phyloP scores from a whole-genome alignment of 2,888 invertebrate genomes.

The Merodon equestris region DNA sequence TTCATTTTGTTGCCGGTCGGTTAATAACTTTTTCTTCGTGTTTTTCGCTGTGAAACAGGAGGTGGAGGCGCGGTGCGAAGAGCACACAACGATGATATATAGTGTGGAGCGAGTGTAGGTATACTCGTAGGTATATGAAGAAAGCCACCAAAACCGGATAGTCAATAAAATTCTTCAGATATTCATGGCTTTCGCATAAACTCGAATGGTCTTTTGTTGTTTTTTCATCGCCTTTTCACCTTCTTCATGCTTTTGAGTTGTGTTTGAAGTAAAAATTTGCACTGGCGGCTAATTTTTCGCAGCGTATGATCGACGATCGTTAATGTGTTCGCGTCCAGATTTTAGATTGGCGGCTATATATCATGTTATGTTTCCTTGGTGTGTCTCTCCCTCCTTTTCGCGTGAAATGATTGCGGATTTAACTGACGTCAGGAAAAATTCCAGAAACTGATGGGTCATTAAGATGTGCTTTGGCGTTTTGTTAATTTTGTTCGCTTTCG shows the following conservation, averaged over 20 bases:
- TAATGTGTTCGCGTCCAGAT: conserved; percentile 15
- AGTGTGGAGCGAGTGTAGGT: conserved; percentile 14
- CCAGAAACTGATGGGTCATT: conserved; percentile 4
- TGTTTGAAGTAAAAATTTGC: not conserved
- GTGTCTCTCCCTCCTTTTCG: too few species aligned
- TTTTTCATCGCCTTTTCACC: not conserved
- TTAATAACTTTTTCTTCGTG: conserved; percentile 24
- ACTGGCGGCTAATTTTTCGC: not conserved
- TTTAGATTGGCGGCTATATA: too few species aligned
- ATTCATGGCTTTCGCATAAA: conserved; percentile 35
- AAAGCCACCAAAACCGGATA: conserved; percentile 62
- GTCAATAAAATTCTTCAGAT: conserved; percentile 55
- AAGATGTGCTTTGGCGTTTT: too few species aligned
- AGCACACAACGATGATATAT: too few species aligned
- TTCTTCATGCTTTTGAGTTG: too few species aligned
- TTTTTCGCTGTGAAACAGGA: too few species aligned
- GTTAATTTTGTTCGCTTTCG: too few species aligned
- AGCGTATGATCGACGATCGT: conserved; percentile 13
- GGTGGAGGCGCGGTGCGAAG: too few species aligned
- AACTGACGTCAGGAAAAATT: conserved; percentile 21
- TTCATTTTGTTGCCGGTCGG: conserved; percentile 10
- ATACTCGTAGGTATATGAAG: too few species aligned
- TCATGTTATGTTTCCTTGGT: not conserved
- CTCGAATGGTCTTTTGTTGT: conserved; percentile 2
- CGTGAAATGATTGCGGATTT: conserved; percentile 19